Percentiles rank a stretch among this genome's conserved stretches.
These are phyloP conservation scores for Lepidonotus clava DNA, from an alignment of 2,888 invertebrate genomes.

Conservation along the genomic window DNA sequence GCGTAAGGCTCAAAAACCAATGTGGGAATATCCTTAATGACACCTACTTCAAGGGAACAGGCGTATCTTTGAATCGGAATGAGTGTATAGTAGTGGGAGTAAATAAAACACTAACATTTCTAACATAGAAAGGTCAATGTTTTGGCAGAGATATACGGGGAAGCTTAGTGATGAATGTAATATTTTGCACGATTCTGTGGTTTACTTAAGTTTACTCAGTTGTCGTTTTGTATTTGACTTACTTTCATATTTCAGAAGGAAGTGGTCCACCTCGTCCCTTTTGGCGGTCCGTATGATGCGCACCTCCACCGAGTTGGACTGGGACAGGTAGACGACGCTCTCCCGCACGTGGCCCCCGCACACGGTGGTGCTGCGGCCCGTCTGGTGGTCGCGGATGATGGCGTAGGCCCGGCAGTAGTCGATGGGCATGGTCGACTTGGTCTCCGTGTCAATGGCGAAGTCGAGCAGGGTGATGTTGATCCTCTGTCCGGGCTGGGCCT, in stretches of 20 bases:
- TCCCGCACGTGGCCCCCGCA: constrained; percentile 45
- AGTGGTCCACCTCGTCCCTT: constrained; percentile 10
- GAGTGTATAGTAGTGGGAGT: too few relatives aligned
- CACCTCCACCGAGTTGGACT: constrained; percentile 44
- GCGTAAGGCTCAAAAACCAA: too few relatives aligned
- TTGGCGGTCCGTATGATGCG: constrained; percentile 23
- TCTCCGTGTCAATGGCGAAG: constrained; percentile 51
- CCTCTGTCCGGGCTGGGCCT: constrained; percentile 57
- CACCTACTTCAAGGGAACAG: too few relatives aligned
- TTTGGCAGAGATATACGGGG: too few relatives aligned
- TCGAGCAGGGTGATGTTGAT: constrained; percentile 60
- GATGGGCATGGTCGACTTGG: neutral
- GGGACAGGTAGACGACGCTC: constrained; percentile 34
- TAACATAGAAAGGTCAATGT: too few relatives aligned
- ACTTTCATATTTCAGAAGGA: constrained; percentile 50
- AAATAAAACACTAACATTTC: too few relatives aligned
- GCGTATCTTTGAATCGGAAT: too few relatives aligned
- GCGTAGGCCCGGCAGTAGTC: constrained; percentile 55
- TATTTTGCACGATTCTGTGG: too few relatives aligned
- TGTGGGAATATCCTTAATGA: too few relatives aligned
- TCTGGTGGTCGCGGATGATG: constrained; percentile 29
- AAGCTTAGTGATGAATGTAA: too few relatives aligned
- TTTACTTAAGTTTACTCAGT: too few relatives aligned
- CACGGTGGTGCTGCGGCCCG: constrained; percentile 53
- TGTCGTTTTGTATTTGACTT: neutral